Base-by-base conservation (phyloP, 2,113 vertebrate genomes). In the Neodon shergylaensis region DNA sequence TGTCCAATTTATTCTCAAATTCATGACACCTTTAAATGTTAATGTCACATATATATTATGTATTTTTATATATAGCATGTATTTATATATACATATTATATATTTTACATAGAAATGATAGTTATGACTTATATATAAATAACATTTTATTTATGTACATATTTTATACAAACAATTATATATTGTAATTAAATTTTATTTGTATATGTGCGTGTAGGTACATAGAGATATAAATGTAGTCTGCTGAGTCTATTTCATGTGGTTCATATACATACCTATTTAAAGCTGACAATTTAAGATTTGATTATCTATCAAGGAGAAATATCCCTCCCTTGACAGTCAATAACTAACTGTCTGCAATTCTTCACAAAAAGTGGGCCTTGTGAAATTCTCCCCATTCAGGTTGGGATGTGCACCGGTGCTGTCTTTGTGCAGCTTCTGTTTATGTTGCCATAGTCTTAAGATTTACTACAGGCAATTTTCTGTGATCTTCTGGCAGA, bases 191-290 rank as follows among this genome's bases (percentile, higher is more conserved):
- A 31, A 42, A 65, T 19, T 61, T 44, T 42, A 28, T 63, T 19
- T 31, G 0, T 22, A 22, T n/a, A 2, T 54, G 7, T 31, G 17
- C 31, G 19, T 42, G 1, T 22, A 36, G n/a, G 2, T 54, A 7
- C 42, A 42, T 82, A 54, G 1, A 36, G 13, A 61, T 61, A 10
- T 14, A 58, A n/a, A 81, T 39, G 22, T 7, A n/a, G 22, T 36
- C 49, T 81, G 33, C 19, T 81, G 36, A 58, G 11, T 83, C 36
- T n/a, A 39, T 39, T 82, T 61, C 5, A 3, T 61, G 52, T 26
- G 12, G 5, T 8, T 82, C 36, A 39, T 39, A 61, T 39, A 6
- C 13, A 24, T 39, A 61, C 26, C 11, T 82, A n/a, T 61, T 63
- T 83, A 61, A 61, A 54, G 79, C 6, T 39, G 13, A 28, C 54